These are phyloP conservation scores for Oithona nana DNA, from an alignment of 2,888 invertebrate genomes.

Conservation along the genomic window DNA sequence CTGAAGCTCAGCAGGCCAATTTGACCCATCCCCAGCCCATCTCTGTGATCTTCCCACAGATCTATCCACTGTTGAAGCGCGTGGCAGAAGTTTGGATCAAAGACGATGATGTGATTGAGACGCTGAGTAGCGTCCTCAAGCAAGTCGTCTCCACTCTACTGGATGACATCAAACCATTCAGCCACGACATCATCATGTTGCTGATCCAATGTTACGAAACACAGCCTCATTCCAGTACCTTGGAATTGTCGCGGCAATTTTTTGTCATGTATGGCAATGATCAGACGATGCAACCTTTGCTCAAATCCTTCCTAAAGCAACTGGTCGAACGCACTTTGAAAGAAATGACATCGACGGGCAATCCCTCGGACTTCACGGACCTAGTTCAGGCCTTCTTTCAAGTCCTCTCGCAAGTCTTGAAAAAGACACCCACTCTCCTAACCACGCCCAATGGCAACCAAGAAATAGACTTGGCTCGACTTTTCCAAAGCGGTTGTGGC, in stretches of 20 bases:
- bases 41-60: slow-evolving; percentile 38
- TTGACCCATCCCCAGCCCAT: slow-evolving; percentile 33
- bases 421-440: slow-evolving; percentile 37
- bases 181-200: slow-evolving; percentile 46
- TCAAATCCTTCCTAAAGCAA: slow-evolving; percentile 28
- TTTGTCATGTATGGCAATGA: slow-evolving; percentile 28
- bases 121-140: slow-evolving; percentile 51
- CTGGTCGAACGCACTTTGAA: slow-evolving; percentile 20
- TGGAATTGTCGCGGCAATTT: slow-evolving; percentile 46
- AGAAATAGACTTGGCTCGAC: slow-evolving; percentile 30
- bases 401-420: slow-evolving; percentile 42
- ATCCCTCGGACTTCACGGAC: slow-evolving; percentile 42
- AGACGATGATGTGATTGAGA: slow-evolving; percentile 46
- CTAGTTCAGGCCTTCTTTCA: slow-evolving; percentile 48
- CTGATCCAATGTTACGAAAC: slow-evolving; percentile 45
- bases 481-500: slow-evolving; percentile 39
- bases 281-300: slow-evolving; percentile 24
- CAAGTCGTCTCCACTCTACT: slow-evolving; percentile 49
- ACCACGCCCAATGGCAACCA: slow-evolving; percentile 28
- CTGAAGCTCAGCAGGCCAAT: slow-evolving; percentile 22
- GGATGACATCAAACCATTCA: slow-evolving; percentile 45
- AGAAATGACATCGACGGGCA: slow-evolving; percentile 18
- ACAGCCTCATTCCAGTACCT: slow-evolving; percentile 45
- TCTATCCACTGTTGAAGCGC: slow-evolving; percentile 41
- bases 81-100: slow-evolving; percentile 42